Conservation (phyloP, 2,797 vertebrate genomes). For the Diplodus sargus region DNA sequence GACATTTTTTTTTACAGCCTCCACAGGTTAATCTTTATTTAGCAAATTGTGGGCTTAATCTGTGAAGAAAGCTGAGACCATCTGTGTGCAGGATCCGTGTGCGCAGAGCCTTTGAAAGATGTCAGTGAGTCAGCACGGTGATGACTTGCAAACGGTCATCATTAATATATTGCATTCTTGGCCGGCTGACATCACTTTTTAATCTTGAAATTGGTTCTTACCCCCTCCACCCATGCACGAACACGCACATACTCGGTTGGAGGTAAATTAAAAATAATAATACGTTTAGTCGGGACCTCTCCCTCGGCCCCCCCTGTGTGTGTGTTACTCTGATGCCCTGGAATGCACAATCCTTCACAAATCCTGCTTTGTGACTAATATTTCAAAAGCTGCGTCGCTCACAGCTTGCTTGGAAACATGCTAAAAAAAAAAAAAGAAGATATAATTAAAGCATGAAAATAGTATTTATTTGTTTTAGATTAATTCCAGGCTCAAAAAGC, state of each 20-base stretch:
- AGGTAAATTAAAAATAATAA: constrained; percentile 47
- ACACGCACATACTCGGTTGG: constrained; percentile 18
- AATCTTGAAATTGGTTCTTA: constrained; percentile 25
- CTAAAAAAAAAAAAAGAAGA: constrained; percentile 23
- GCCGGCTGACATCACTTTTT: constrained; percentile 42
- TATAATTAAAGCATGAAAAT: constrained; percentile 65
- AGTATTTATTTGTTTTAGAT: constrained; percentile 60
- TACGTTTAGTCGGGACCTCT: constrained; percentile 32
- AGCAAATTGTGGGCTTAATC: constrained; percentile 2
- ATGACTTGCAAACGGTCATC: constrained; percentile 28
- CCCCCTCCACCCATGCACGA: background rate
- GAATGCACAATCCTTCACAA: constrained; percentile 37
- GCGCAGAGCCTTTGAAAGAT: constrained; percentile 30
- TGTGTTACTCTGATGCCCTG: constrained; percentile 23
- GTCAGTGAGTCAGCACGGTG: constrained; percentile 39
- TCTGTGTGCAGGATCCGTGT: constrained; percentile 22
- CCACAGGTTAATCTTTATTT: constrained; percentile 11
- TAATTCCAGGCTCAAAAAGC: constrained; percentile 53
- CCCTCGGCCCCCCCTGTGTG: constrained; percentile 11
- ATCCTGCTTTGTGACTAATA: constrained; percentile 51
- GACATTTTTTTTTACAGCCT: constrained; percentile 13
- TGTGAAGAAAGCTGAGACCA: constrained; percentile 36
- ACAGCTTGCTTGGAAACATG: constrained; percentile 55
- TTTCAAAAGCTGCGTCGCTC: constrained; percentile 42
- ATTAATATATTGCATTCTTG: constrained; percentile 41